phyloP scores from a whole-genome alignment of 2,888 invertebrate genomes.

The Melinopterus prodromus region DNA sequence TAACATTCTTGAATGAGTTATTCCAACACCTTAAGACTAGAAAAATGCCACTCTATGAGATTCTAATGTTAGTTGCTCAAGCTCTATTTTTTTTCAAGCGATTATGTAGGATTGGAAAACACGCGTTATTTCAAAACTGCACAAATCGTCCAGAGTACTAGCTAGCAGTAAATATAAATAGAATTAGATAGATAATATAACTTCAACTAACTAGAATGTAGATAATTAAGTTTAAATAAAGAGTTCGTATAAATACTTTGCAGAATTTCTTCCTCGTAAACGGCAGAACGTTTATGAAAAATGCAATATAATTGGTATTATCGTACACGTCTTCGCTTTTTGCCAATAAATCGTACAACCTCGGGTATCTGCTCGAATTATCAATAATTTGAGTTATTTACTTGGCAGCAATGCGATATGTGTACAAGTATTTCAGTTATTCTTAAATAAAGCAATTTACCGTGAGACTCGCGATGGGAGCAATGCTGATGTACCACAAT shows the following conservation, averaged over 20 bases:
- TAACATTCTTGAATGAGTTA: too few relatives aligned
- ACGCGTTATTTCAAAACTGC: too few relatives aligned
- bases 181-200: background rate
- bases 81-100: too few relatives aligned
- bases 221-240: background rate
- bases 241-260: background rate
- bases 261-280: background rate
- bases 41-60: too few relatives aligned
- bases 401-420: constrained; percentile 27
- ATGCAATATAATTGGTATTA: constrained; percentile 19
- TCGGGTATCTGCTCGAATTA: constrained; percentile 23
- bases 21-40: too few relatives aligned
- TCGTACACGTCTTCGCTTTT: constrained; percentile 19
- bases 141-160: too few relatives aligned
- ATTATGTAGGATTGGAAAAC: too few relatives aligned
- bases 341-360: constrained; percentile 20
- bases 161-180: background rate
- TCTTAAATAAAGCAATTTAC: constrained; percentile 37
- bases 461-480: constrained; percentile 29
- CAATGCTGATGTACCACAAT: constrained; percentile 5
- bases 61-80: too few relatives aligned
- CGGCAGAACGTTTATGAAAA: background rate
- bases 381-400: constrained; percentile 31
- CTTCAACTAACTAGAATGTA: background rate
- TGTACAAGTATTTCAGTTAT: constrained; percentile 30